Evolutionary conservation across 1,140 invertebrate genomes (phyloP).

Genomic region (Sweltsa coloradensis): DNA sequence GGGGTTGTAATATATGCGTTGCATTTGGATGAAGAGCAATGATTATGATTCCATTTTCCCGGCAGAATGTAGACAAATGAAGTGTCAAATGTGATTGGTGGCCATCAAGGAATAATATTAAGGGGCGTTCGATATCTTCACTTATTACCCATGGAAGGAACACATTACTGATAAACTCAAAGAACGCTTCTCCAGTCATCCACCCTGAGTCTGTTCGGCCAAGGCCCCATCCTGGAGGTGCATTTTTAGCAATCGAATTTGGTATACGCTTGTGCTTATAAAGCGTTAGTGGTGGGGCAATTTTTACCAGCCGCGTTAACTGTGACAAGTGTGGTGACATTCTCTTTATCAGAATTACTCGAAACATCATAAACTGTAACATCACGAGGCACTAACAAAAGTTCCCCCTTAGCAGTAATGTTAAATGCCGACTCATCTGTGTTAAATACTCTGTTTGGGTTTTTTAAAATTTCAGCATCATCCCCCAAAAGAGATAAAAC

Average conservation of each 20-base stretch:
- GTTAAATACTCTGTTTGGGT: constrained; percentile 4
- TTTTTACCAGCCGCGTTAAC: not conserved
- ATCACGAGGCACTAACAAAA: not conserved
- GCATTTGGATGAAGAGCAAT: constrained; percentile 17
- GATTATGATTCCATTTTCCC: constrained; percentile 25
- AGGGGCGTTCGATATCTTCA: constrained; percentile 23
- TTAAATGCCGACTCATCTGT: constrained; percentile 5
- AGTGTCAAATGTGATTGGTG: constrained; percentile 27
- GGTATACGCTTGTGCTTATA: not conserved
- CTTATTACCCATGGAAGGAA: constrained; percentile 27
- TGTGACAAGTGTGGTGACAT: constrained; percentile 10
- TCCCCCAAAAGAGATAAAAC: not conserved
- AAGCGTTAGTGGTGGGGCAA: not conserved
- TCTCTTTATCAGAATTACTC: constrained; percentile 11
- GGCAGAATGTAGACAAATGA: constrained; percentile 27
- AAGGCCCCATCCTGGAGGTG: constrained; percentile 26
- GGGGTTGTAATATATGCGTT: constrained; percentile 21
- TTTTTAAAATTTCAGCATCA: not conserved
- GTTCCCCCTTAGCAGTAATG: not conserved
- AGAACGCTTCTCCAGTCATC: constrained; percentile 30
- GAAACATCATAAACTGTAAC: constrained; percentile 17
- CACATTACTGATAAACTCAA: constrained; percentile 29
- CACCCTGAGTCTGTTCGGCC: constrained; percentile 28
- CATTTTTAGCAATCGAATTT: constrained; percentile 15
- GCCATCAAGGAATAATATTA: constrained; percentile 31